phyloP scores from a whole-genome alignment of 2,888 invertebrate genomes.

The Cryptosula pallasiana region DNA sequence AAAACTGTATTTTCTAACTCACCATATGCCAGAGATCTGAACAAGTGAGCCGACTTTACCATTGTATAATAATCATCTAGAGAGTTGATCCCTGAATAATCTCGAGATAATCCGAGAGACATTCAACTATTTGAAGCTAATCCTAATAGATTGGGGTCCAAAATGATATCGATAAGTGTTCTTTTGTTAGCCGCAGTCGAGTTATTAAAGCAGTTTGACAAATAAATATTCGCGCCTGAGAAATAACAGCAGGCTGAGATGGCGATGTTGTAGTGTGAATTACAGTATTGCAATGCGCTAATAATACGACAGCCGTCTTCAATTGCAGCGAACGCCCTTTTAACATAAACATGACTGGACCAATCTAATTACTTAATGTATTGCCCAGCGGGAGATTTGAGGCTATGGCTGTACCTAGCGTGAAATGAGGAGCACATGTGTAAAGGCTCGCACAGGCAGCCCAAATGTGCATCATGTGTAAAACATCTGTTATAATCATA shows the following conservation, averaged over 20 bases:
- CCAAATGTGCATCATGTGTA: not conserved
- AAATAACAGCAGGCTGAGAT: constrained; percentile 7
- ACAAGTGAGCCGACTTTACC: constrained; percentile 11
- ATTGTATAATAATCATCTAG: not conserved
- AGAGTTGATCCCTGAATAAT: not conserved
- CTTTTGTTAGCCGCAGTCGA: too few relatives aligned
- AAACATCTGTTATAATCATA: not conserved
- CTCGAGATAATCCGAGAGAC: not conserved
- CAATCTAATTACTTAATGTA: not conserved
- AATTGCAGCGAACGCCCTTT: not conserved
- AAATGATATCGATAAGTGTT: too few relatives aligned
- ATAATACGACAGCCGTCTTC: not conserved
- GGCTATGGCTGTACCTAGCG: not conserved
- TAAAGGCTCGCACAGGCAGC: not conserved
- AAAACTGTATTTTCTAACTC: not conserved
- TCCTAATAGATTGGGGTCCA: too few relatives aligned
- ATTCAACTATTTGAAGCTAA: too few relatives aligned
- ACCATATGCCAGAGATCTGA: constrained; percentile 6
- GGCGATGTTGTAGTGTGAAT: not conserved
- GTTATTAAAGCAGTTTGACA: not conserved
- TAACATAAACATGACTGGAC: not conserved
- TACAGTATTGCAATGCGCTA: not conserved
- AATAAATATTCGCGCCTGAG: not conserved
- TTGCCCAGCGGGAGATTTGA: not conserved
- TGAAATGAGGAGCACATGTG: not conserved